A percentile compares a stretch with the other conserved stretches of the same genome.
Conservation (phyloP, 2,113 vertebrate species). For the Passer montanus region DNA sequence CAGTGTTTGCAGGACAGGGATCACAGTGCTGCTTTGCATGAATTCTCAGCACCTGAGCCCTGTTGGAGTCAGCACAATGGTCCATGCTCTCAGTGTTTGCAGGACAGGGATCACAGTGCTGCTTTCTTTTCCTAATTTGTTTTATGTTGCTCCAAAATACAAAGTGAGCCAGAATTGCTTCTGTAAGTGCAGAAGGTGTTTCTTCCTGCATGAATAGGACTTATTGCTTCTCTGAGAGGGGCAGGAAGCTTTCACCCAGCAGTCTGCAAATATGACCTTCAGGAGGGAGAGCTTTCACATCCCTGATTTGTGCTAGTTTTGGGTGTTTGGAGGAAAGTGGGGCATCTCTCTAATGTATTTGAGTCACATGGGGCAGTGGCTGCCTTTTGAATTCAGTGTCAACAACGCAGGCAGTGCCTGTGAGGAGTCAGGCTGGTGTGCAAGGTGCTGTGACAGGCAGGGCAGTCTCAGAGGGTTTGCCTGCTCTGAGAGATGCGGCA, state of each 20-base stretch:
- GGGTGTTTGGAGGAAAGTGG: not conserved
- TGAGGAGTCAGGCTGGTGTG: not conserved
- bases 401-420: not conserved
- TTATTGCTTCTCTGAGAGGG: not conserved
- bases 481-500: not conserved
- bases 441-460: not conserved
- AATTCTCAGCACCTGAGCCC: not conserved
- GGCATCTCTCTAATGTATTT: not conserved
- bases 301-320: not conserved
- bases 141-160: not conserved
- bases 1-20: not conserved
- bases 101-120: not conserved
- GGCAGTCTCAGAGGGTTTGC: not conserved
- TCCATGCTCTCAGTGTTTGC: not conserved
- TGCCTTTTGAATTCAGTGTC: not conserved
- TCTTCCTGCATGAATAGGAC: not conserved
- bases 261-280: not conserved
- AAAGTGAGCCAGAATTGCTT: not conserved
- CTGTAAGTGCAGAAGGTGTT: not conserved
- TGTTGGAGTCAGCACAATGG: not conserved
- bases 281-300: not conserved
- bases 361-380: accelerated
- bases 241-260: not conserved
- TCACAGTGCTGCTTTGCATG: not conserved
- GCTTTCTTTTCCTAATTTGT: too few species aligned